Percentiles rank a stretch among this genome's conserved stretches.
phyloP scores from a whole-genome alignment of 2,113 vertebrate genomes.

The Anoura caudifer region DNA sequence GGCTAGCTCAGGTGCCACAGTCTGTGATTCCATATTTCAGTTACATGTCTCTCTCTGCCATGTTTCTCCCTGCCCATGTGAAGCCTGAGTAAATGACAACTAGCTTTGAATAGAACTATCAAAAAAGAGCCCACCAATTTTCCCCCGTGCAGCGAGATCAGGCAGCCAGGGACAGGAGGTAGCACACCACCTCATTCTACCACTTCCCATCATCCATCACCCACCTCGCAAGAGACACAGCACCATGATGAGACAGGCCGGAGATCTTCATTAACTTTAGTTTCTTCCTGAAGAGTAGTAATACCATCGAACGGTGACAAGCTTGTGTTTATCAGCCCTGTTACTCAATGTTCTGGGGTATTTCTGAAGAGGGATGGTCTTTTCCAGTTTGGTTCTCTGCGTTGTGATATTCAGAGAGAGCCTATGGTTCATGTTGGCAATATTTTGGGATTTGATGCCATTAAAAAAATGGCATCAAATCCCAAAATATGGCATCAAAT shows the following conservation, averaged over 20 bases:
- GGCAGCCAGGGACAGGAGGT: not conserved
- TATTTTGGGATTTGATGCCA: not conserved
- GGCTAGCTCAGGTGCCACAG: not conserved
- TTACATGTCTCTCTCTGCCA: constrained; percentile 24
- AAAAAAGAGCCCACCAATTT: not conserved
- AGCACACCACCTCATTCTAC: not conserved
- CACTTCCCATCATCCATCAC: not conserved
- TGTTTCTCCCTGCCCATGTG: constrained; percentile 49
- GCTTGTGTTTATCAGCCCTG: not conserved
- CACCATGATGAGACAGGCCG: not conserved
- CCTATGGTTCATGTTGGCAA: too few species aligned
- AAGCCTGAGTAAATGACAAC: constrained; percentile 48
- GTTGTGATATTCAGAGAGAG: not conserved
- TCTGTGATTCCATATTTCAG: constrained; percentile 49
- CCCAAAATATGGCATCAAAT: too few species aligned
- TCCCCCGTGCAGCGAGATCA: not conserved
- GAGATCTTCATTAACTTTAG: not conserved
- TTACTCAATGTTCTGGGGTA: not conserved
- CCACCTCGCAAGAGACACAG: not conserved
- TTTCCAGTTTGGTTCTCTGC: not conserved
- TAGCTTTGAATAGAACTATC: constrained; percentile 23
- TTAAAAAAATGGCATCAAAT: too few species aligned
- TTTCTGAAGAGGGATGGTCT: not conserved
- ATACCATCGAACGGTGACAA: not conserved
- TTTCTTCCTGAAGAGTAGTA: not conserved